These are phyloP conservation scores for Oophaga pumilio DNA, from an alignment of 2,113 vertebrate species.

Conservation along the genomic window DNA sequence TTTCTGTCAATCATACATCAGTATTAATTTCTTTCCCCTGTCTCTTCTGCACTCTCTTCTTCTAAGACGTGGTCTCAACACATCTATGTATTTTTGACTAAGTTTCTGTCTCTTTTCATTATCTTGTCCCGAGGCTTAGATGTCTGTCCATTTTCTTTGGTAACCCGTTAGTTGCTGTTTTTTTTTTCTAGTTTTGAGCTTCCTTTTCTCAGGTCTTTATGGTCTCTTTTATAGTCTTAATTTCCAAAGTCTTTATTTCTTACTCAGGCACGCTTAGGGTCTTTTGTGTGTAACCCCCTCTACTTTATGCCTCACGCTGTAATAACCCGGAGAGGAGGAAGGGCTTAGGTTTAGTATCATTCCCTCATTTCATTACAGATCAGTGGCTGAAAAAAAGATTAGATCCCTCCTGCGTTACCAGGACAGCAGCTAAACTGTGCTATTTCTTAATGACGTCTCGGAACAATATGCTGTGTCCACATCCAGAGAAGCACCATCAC, in stretches of 20 bases:
- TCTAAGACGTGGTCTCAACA: neutral
- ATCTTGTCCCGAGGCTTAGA: neutral
- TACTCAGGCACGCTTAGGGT: neutral
- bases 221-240: neutral
- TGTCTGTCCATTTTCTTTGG: neutral
- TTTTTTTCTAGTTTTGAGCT: neutral
- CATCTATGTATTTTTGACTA: neutral
- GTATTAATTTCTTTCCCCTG: neutral
- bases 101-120: neutral
- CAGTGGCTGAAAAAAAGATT: slow-evolving; percentile 28
- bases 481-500: neutral
- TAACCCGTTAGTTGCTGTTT: neutral
- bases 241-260: slow-evolving; percentile 9
- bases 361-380: slow-evolving; percentile 36
- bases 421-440: slow-evolving; percentile 26
- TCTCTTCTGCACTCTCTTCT: neutral
- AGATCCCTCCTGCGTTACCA: slow-evolving; percentile 30
- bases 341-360: slow-evolving; percentile 22
- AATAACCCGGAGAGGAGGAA: slow-evolving; percentile 7
- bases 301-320: neutral
- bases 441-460: slow-evolving; percentile 44
- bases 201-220: neutral
- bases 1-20: slow-evolving; percentile 23
- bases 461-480: slow-evolving; percentile 35
- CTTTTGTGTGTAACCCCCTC: neutral